Base-by-base conservation (phyloP, 2,113 vertebrate species). In the Tragulus kanchil region DNA sequence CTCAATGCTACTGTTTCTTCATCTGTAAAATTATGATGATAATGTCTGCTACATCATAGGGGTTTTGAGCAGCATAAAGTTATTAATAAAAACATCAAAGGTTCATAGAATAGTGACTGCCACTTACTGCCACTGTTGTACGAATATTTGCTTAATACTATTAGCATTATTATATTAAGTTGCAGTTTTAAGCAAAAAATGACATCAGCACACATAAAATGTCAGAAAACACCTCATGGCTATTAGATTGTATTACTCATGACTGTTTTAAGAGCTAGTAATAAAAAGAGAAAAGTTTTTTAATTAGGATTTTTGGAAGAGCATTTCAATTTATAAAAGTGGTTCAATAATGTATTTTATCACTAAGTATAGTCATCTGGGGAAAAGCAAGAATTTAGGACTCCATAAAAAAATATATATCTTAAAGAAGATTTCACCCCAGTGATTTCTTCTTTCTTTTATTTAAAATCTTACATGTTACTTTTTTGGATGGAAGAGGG, bases 131-230 rank as follows among this genome's bases (percentile, higher is more conserved):
- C 36, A 15, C 45, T 64, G 26, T 14, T 82, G 4, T 54, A 14
- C 48, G 77, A 87, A 67, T 89, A 31, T 89, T 67, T 93, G 13
- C 67, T 31, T 54, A 52, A 56, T 77, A 28, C 26, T 73, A 73
- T 50, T 58, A n/a, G 42, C 36, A 85, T 89, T 94, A 42, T 71
- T 90, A 54, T 59, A 26, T 64, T 69, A 64, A 64, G 15, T 67
- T 90, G 11, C 3, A 75, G 89, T 82, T 85, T 95, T 93, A 91
- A 94, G 21, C n/a, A 78, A 90, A 92, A 45, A 45, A 42, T n/a
- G 8, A 9, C 11, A 79, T 78, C 7, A n/a, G 26, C 26, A 59
- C 10, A 65, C 52, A 69, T 26, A 79, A 79, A 90, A 81, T 89
- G 8, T 59, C 62, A 89, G 5, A 4, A 65, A n/a, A 56, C 13